Conservation (phyloP, 2,797 vertebrate species). For the Eptatretus atami region DNA sequence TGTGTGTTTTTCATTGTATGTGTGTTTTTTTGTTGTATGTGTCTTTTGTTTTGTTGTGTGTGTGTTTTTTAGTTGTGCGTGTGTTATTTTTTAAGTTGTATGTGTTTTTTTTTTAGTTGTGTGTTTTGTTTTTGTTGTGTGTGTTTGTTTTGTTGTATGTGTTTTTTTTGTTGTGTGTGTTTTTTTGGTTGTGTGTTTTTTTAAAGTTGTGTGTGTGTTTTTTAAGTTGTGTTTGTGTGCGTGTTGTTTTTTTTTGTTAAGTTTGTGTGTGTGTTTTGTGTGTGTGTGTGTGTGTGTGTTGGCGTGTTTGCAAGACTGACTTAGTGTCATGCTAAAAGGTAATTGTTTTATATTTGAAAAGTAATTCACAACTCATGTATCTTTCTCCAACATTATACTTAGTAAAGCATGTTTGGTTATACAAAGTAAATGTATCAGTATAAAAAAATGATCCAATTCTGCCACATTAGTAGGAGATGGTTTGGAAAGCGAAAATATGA, state of each 20-base stretch:
- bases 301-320: no score
- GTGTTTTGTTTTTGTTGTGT: background rate
- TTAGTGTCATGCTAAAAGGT: no score
- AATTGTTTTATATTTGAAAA: no score
- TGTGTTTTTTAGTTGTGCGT: background rate
- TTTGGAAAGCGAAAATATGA: no score
- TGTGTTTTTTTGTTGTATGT: background rate
- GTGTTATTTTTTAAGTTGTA: background rate
- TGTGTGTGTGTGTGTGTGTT: background rate
- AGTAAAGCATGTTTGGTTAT: no score
- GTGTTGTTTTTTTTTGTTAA: background rate
- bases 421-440: no score
- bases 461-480: no score
- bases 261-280: background rate
- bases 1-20: background rate
- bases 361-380: no score
- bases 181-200: background rate
- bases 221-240: background rate
- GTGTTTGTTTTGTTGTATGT: background rate
- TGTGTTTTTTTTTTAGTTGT: background rate
- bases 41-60: background rate
- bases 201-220: background rate
- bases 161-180: background rate
- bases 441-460: no score
- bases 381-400: no score